A percentile compares a stretch with the other conserved stretches of the same genome.
Evolutionary conservation across 2,888 invertebrate species (phyloP).

Genomic region (Azorinus chamasolen): DNA sequence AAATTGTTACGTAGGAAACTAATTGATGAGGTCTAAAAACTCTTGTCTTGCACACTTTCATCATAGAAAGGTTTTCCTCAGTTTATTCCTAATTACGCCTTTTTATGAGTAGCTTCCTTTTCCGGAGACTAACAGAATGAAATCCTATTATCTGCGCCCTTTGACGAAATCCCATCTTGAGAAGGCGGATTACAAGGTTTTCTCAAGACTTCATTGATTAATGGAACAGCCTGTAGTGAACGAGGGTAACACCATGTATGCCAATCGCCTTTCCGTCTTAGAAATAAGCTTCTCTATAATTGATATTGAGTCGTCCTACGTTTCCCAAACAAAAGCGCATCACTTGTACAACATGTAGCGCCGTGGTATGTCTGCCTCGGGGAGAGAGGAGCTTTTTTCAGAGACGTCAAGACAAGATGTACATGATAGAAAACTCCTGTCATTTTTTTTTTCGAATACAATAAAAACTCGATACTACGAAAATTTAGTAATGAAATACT

Average conservation of each 20-base stretch:
- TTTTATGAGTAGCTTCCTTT: constrained; percentile 9
- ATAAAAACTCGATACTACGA: no score
- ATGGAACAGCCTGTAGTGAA: constrained; percentile 5
- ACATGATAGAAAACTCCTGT: no score
- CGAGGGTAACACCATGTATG: constrained; percentile 3
- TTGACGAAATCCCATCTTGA: constrained; percentile 7
- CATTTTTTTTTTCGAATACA: no score
- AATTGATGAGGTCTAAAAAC: no score
- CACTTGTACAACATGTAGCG: no score
- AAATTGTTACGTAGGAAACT: no score
- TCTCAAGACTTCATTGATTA: constrained; percentile 11
- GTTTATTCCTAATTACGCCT: background rate
- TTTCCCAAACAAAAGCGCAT: no score
- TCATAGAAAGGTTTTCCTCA: background rate
- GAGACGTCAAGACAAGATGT: no score
- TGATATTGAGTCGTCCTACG: background rate
- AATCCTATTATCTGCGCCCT: constrained; percentile 8
- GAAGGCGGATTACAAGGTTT: constrained; percentile 7
- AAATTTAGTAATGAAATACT: no score
- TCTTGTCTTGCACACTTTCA: no score
- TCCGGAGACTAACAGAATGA: background rate
- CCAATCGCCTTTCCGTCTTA: constrained; percentile 11
- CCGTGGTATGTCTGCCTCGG: no score
- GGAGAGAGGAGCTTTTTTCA: no score
- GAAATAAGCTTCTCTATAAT: constrained; percentile 10